Percentiles rank a stretch among this genome's conserved stretches.
These are phyloP conservation scores for Cryptotis parvus DNA, from an alignment of 2,113 vertebrate species.

Conservation along the genomic window DNA sequence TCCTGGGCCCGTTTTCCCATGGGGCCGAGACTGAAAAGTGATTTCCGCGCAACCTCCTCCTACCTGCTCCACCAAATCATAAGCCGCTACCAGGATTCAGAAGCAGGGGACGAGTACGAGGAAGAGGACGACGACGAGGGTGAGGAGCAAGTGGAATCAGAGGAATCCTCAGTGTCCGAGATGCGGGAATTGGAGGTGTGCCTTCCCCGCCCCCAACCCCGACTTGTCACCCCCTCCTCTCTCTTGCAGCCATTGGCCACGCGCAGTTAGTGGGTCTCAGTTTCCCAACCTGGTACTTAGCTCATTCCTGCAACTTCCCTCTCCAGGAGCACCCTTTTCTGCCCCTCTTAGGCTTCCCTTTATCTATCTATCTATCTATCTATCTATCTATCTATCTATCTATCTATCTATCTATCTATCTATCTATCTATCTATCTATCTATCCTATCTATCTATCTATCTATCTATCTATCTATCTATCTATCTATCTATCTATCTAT, in stretches of 20 bases:
- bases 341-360: accelerated
- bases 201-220: neutral
- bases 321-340: neutral
- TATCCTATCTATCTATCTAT: too few species aligned
- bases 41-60: neutral
- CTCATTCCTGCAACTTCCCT: neutral
- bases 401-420: too few species aligned
- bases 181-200: conserved; percentile 79
- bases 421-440: too few species aligned
- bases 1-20: neutral
- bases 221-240: too few species aligned
- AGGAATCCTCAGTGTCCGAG: conserved; percentile 65
- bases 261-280: neutral
- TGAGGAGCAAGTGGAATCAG: conserved; percentile 39
- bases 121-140: neutral
- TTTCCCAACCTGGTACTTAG: too few species aligned
- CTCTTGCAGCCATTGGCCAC: neutral
- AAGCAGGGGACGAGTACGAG: neutral
- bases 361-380: neutral
- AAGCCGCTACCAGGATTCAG: neutral
- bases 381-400: neutral
- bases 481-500: neutral
- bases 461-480: too few species aligned
- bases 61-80: conserved; percentile 51
- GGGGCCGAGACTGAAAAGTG: neutral